Evolutionary conservation across 2,797 vertebrate species (phyloP).

Genomic region (Hydrocynus forskahlii): DNA sequence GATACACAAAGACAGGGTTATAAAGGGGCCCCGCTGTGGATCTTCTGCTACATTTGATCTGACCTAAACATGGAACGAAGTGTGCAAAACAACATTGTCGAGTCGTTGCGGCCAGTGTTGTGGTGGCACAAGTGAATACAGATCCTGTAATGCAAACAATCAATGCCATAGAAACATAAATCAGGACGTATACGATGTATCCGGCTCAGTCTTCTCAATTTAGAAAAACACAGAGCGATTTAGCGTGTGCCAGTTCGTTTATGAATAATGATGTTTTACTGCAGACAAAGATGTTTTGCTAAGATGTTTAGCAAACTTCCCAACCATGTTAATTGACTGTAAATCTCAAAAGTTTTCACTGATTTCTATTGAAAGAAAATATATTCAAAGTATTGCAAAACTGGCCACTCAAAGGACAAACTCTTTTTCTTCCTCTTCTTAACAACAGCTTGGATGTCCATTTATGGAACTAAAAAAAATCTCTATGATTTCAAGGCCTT

Average conservation of each 20-base stretch:
- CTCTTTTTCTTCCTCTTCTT: slow-evolving; percentile 71
- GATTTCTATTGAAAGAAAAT: slow-evolving; percentile 63
- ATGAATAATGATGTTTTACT: neutral
- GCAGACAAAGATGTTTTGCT: neutral
- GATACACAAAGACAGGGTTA: slow-evolving; percentile 57
- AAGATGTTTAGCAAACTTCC: neutral
- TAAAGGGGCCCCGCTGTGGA: slow-evolving; percentile 63
- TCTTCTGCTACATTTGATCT: slow-evolving; percentile 63
- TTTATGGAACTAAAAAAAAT: slow-evolving; percentile 79
- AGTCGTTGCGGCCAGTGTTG: slow-evolving; percentile 68
- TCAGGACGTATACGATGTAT: slow-evolving; percentile 48
- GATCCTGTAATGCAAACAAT: slow-evolving; percentile 50
- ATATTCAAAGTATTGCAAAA: slow-evolving; percentile 49
- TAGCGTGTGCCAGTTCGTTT: neutral
- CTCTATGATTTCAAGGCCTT: slow-evolving; percentile 81
- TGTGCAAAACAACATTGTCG: slow-evolving; percentile 67
- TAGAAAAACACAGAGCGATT: slow-evolving; percentile 13
- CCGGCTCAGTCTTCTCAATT: neutral
- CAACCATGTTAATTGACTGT: neutral
- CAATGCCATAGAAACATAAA: slow-evolving; percentile 55
- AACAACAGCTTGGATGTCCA: slow-evolving; percentile 81
- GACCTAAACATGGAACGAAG: slow-evolving; percentile 61
- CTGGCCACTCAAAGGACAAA: slow-evolving; percentile 76
- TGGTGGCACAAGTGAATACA: slow-evolving; percentile 57
- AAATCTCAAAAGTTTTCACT: neutral